Evolutionary conservation across 2,113 vertebrate species (phyloP), one percentile per base, ranked within the genome.

Genomic region (Vicugna pacos): DNA sequence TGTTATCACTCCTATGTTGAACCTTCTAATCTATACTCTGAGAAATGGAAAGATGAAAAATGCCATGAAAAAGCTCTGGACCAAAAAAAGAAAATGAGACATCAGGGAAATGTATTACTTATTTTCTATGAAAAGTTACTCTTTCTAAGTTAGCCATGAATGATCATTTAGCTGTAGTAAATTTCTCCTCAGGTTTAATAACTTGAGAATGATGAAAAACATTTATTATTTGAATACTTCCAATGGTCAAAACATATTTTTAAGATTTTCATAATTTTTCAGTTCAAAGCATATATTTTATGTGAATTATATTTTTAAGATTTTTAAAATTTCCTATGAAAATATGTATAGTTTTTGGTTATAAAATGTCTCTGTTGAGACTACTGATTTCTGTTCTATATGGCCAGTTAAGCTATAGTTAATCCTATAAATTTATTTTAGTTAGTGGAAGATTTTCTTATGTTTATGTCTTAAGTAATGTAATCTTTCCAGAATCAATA

Each of bases 21-120:
- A 97, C n/a, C 93, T 94, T 24, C 52, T 98, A 60, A 97, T 97
- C 15, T 96, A 97, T 11, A 96, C 94, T 19, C 54, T 97, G 82
- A 97, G 96, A 96, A 97, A 96, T 75, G 67, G 20, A 64, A 93
- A 98, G 22, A 97, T 98, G 85, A 97, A 96, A 95, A 95, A 30
- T 79, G 94, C 97, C 20, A 96, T 98, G 89, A 95, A 72, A 69
- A 97, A 80, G 0, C 42, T 97, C 5, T 97, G 95, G 93, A 85
- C 15, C 13, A 72, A 17, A 62, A 95, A 83, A 95, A n/a, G 38
- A 64, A 96, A 75, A 48, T 89, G 42, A 92, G 1, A 0, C 6
- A 6, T 3, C 3, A 42, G 8, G 70, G 8, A 79, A 92, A 60
- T 42, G 10, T 6, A 17, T 17, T 14, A 60, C 1, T 15, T 54